Evolutionary conservation across 2,888 invertebrate species (phyloP), one percentile per base, ranked within the genome.

Genomic region (Choreutis nemorana): DNA sequence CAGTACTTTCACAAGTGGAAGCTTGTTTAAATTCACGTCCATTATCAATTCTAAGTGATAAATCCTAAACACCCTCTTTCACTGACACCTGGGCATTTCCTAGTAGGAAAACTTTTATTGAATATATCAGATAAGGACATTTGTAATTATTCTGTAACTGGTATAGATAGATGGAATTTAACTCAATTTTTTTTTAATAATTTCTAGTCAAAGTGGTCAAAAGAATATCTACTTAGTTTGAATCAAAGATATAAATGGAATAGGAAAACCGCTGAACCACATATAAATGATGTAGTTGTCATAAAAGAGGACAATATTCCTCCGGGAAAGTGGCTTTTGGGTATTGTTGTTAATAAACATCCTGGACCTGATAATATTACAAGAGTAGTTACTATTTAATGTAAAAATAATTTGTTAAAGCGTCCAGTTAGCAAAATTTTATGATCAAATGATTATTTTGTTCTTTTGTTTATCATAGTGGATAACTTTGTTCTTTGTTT

Each of bases 1-100:
- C n/a, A n/a, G n/a, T n/a, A n/a, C n/a, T n/a, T n/a, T n/a, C 21
- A 12, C 28, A 28, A n/a, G 28, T 28, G 21, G 28, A 28, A 28
- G 28, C 28, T 6, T 28, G 28, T 28, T 18, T 26, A n/a, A 26
- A 26, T 15, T 26, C 26, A 14, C 26, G 26, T n/a, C 26, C 26
- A 6, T 26, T 26, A 9, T 8, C 26, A n/a, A 8, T 26, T 10
- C 2, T 26, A 3, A 26, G 26, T 26, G 24, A 10, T 14, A 12
- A n/a, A 26, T 15, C 26, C 26, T 3, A 16, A 26, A n/a, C 15
- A 26, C 18, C 18, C 18, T 16, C 15, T 16, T n/a, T 16, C 26
- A n/a, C 15, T 26, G 15, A 26, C 26, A 16, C 26, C 29, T 6
- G 29, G 29, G 23, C 29, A 29, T 14, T 29, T 29, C 24, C 16